Evolutionary conservation across 2,797 vertebrate genomes (phyloP).

Genomic region (Ceryle rudis): DNA sequence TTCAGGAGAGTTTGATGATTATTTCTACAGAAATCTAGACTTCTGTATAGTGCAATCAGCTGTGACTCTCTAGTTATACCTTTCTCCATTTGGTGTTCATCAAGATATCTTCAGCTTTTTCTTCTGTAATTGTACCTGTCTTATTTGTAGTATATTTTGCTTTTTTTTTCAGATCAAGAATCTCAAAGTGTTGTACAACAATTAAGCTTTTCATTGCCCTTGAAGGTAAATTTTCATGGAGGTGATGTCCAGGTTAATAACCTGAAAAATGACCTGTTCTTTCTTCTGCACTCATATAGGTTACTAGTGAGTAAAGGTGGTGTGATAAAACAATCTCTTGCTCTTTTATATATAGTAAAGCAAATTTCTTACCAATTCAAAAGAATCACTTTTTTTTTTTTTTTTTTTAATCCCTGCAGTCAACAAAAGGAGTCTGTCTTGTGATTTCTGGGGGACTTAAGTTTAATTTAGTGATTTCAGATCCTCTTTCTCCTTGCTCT

Average conservation of each 20-base stretch:
- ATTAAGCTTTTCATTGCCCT: conserved; percentile 24
- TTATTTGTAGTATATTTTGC: neutral
- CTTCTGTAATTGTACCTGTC: neutral
- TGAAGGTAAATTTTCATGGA: conserved; percentile 23
- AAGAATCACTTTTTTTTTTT: neutral
- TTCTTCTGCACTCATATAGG: neutral
- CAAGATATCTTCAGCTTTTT: neutral
- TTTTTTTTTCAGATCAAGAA: neutral
- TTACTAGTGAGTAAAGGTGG: neutral
- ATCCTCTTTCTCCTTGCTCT: neutral
- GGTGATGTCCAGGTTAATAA: conserved; percentile 19
- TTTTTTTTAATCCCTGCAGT: neutral
- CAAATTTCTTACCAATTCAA: neutral
- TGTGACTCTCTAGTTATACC: neutral
- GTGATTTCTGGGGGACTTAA: neutral
- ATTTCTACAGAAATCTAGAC: neutral
- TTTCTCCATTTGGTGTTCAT: neutral
- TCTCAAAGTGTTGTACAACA: neutral
- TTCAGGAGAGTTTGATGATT: neutral
- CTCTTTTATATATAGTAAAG: neutral
- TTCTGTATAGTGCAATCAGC: neutral
- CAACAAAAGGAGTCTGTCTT: neutral
- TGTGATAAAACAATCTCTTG: neutral
- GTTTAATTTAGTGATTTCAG: neutral
- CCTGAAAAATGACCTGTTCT: conserved; percentile 4